A percentile compares a stretch with the other conserved stretches of the same genome.
Conservation (phyloP, 2,888 invertebrate species). For the Tridacna gigas region DNA sequence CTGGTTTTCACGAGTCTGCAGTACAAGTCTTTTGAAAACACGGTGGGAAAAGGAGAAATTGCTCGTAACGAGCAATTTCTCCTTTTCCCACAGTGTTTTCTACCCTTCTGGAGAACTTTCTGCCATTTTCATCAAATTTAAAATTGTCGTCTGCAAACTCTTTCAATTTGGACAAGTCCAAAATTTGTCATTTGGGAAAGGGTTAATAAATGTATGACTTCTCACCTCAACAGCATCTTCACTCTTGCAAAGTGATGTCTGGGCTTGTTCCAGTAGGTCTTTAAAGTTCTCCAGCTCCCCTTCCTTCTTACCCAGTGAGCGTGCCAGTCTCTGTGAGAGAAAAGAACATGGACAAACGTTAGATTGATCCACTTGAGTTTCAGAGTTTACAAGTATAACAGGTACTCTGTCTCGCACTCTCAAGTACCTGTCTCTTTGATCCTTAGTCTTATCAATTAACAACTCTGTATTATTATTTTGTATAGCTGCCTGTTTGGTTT, state of each 20-base stretch:
- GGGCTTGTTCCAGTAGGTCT: conserved; percentile 75
- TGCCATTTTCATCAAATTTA: neutral
- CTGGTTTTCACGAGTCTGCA: too few species aligned
- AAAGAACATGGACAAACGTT: conserved; percentile 29
- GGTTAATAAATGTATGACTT: conserved; percentile 3
- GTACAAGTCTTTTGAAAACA: neutral
- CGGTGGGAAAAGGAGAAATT: neutral
- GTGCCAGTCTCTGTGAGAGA: conserved; percentile 72
- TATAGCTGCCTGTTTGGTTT: neutral
- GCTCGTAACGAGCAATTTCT: neutral
- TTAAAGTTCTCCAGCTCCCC: conserved; percentile 77
- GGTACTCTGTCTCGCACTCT: conserved; percentile 21
- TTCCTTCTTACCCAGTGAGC: conserved; percentile 75
- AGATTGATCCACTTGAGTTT: conserved; percentile 13
- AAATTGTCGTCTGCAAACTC: conserved; percentile 5
- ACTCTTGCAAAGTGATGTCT: conserved; percentile 75
- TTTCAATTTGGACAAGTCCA: too few species aligned
- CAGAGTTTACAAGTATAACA: conserved; percentile 27
- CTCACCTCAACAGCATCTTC: conserved; percentile 78
- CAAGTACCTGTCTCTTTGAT: conserved; percentile 12
- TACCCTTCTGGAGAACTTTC: neutral
- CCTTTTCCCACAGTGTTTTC: conserved; percentile 3
- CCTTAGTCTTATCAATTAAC: neutral
- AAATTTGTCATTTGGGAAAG: neutral
- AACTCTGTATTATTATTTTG: neutral